phyloP scores from a whole-genome alignment of 1,140 invertebrate genomes.

The Danaus melanippus region DNA sequence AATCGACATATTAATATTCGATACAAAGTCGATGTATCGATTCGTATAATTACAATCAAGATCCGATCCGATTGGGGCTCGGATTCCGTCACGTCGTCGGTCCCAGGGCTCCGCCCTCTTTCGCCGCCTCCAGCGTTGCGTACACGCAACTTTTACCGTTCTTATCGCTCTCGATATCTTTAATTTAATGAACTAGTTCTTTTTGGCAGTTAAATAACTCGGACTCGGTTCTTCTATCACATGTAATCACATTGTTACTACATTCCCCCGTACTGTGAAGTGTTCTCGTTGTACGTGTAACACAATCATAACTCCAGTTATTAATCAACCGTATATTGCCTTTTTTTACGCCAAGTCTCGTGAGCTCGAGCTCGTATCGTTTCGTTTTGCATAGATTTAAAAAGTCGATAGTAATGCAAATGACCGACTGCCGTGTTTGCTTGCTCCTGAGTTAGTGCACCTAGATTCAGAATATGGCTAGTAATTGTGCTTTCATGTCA shows the following conservation, averaged over 20 bases:
- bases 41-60: constrained; percentile 68
- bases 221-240: too few relatives aligned
- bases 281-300: constrained; percentile 18
- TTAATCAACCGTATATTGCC: constrained; percentile 53
- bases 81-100: constrained; percentile 61
- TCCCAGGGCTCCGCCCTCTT: constrained; percentile 56
- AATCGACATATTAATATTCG: constrained; percentile 66
- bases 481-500: too few relatives aligned
- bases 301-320: constrained; percentile 21
- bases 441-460: constrained; percentile 59
- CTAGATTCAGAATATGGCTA: constrained; percentile 21
- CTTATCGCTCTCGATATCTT: constrained; percentile 28
- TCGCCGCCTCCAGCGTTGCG: constrained; percentile 62
- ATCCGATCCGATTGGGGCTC: constrained; percentile 56
- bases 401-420: constrained; percentile 68
- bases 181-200: constrained; percentile 17
- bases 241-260: too few relatives aligned
- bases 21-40: constrained; percentile 56
- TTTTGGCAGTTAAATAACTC: too few relatives aligned
- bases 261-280: too few relatives aligned
- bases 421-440: constrained; percentile 57
- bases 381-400: constrained; percentile 70
- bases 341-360: constrained; percentile 35
- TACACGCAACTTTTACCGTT: constrained; percentile 58
- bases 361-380: constrained; percentile 53